A percentile compares a stretch with the other conserved stretches of the same genome.
phyloP scores from a whole-genome alignment of 2,888 invertebrate species.

The Epicampocera succincta region DNA sequence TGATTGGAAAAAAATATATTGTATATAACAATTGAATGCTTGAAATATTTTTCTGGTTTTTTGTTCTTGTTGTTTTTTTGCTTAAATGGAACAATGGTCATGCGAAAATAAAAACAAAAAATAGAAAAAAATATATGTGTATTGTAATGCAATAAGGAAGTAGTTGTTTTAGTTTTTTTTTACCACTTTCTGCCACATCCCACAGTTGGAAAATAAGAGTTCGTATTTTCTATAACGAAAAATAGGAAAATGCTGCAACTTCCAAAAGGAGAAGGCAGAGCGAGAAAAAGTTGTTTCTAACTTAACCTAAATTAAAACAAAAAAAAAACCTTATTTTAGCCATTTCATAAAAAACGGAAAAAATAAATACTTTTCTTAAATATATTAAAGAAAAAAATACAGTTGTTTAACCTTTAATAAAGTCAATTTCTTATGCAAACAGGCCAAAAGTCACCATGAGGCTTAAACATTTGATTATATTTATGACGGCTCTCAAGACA shows the following conservation, averaged over 20 bases:
- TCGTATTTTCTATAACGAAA: background rate
- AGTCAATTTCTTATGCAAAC: too few species aligned
- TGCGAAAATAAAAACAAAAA: conserved; percentile 22
- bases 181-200: background rate
- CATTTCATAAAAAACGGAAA: too few species aligned
- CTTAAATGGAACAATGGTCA: conserved; percentile 49
- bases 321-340: background rate
- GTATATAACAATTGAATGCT: conserved; percentile 46
- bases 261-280: conserved; percentile 12
- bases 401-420: too few species aligned
- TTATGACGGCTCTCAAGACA: too few species aligned
- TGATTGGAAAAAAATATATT: conserved; percentile 2
- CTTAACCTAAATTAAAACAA: conserved; percentile 57
- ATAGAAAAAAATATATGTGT: conserved; percentile 23
- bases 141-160: conserved; percentile 68
- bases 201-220: conserved; percentile 11
- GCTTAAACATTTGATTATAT: too few species aligned
- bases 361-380: too few species aligned
- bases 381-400: too few species aligned
- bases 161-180: conserved; percentile 49
- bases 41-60: conserved; percentile 52
- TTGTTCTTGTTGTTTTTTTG: too few species aligned
- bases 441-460: too few species aligned
- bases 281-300: conserved; percentile 23
- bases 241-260: conserved; percentile 28